Base-by-base conservation (phyloP, 2,888 invertebrate species). In the Harpalus rubripes region DNA sequence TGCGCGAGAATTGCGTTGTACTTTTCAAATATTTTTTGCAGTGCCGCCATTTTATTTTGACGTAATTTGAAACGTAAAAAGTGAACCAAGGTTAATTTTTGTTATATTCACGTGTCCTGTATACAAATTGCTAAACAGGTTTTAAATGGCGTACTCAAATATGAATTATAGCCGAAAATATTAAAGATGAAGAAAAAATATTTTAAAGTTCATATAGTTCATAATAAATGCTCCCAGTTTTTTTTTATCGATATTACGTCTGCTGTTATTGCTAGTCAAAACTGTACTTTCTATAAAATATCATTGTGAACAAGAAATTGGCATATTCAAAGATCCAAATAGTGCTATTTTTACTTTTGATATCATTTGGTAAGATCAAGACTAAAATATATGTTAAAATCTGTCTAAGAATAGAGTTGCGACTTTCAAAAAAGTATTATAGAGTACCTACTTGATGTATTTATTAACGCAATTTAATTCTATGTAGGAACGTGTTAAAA, bases 21-120 rank as follows among this genome's bases (percentile, higher is more conserved):
- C 8, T 8, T 32, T 12, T 52, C 1, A 52, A 52, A 12, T n/a
- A 15, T 74, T 74, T 74, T 74, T 74, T 74, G 72, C 72, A 44
- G 18, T 2, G 12, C 32, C 78, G 78, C 78, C 78, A 78, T 78
- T 78, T 78, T 78, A 26, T 56, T 15, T 12, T 82, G 82, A 82
- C 82, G 82, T 82, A 72, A 82, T 72, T 76, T 12, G 22, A 39
- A 32, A 72, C 82, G 72, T 82, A 82, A 82, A 82, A 82, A 82
- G 82, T 82, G 72, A 82, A 16, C 82, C 82, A 68, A 82, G 72
- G 82, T 68, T 82, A 58, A 65, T 58, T 72, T 72, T 58, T 72
- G 65, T 65, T 82, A 56, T 82, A 72, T 82, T 82, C 82, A 72
- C 82, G 82, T 82, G 82, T 82, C 82, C 82, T 72, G 72, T 39